Evolutionary conservation across 2,113 vertebrate species (phyloP).

Genomic region (Rissa tridactyla): DNA sequence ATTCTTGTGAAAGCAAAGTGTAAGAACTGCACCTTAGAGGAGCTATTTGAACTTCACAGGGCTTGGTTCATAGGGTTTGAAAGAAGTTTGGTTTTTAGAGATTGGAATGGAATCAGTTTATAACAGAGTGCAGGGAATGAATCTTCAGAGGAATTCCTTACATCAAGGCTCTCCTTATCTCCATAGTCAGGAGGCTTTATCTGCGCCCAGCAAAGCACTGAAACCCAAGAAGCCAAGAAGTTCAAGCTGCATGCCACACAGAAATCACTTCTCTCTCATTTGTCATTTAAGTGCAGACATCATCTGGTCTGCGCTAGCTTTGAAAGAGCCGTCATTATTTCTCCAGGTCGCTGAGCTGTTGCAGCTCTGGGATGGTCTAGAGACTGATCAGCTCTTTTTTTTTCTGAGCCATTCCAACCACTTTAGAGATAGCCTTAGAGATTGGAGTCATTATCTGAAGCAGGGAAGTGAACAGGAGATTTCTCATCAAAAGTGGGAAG

Average conservation of each 20-base stretch:
- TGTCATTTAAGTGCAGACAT: not conserved
- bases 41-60: not conserved
- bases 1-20: not conserved
- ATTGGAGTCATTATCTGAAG: not conserved
- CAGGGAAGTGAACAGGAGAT: not conserved
- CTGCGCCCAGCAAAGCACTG: not conserved
- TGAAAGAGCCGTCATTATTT: slow-evolving; percentile 20
- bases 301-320: not conserved
- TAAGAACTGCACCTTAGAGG: not conserved
- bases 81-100: not conserved
- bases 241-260: not conserved
- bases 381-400: not conserved
- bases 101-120: slow-evolving; percentile 2
- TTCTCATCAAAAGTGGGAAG: not conserved
- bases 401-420: not conserved
- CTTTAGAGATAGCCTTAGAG: not conserved
- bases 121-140: not conserved
- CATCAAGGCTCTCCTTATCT: slow-evolving; percentile 34
- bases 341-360: not conserved
- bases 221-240: slow-evolving; percentile 5
- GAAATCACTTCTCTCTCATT: not conserved
- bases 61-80: not conserved
- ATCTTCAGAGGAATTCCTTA: slow-evolving; percentile 26
- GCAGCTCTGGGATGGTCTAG: not conserved
- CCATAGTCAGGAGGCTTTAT: slow-evolving; percentile 25